Percentiles rank a stretch among this genome's conserved stretches.
Evolutionary conservation across 2,113 vertebrate species (phyloP).

Genomic region (Vireo altiloquus): DNA sequence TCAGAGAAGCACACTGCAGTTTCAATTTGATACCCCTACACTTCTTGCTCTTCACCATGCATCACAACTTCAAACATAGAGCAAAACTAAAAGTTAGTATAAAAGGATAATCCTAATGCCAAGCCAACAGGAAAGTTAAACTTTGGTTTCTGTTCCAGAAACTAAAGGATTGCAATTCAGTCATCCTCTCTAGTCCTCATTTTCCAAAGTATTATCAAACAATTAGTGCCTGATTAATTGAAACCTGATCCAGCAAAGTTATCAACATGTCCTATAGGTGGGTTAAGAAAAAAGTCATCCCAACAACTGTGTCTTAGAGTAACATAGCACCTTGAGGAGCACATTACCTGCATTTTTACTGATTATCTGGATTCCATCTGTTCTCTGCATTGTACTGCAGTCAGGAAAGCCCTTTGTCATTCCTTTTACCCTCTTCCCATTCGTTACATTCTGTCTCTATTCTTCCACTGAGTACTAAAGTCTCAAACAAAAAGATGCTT

Average conservation of each 20-base stretch:
- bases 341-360: not conserved
- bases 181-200: not conserved
- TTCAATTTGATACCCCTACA: not conserved
- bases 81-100: not conserved
- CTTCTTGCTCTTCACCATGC: not conserved
- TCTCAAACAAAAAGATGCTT: not conserved
- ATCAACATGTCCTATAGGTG: not conserved
- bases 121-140: not conserved
- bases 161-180: not conserved
- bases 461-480: not conserved
- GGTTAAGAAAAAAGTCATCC: not conserved
- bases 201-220: not conserved
- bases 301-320: not conserved
- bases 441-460: not conserved
- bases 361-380: not conserved
- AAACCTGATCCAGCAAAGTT: not conserved
- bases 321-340: not conserved
- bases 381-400: not conserved
- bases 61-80: not conserved
- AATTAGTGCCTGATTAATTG: not conserved
- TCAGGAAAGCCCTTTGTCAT: not conserved
- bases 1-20: constrained; percentile 31
- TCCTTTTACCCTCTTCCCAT: not conserved
- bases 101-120: not conserved
- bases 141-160: not conserved